Conservation (phyloP, 2,113 vertebrate genomes). For the Chloebia gouldiae region DNA sequence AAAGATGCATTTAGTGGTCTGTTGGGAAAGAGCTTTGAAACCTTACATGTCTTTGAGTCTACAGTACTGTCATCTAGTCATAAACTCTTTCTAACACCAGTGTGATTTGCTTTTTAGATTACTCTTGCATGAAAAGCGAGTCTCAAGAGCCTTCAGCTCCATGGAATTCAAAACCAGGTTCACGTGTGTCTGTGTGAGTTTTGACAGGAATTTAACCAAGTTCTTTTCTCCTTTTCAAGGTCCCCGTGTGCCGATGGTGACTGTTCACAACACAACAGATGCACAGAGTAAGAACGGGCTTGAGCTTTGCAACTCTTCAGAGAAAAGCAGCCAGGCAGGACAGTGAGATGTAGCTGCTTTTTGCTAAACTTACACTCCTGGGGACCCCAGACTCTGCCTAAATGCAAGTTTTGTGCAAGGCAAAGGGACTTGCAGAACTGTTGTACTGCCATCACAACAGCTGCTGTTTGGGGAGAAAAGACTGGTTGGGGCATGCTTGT, state of each 20-base stretch:
- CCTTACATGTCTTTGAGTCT: not conserved
- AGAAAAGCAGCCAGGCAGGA: not conserved
- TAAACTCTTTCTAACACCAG: conserved; percentile 20
- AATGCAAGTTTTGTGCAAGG: not conserved
- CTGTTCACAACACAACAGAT: conserved; percentile 82
- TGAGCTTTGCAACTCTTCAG: not conserved
- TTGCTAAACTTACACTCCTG: not conserved
- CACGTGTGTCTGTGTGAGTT: not conserved
- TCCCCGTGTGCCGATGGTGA: conserved; percentile 84
- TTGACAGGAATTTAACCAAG: not conserved
- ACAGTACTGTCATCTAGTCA: conserved; percentile 37
- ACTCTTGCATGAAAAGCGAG: not conserved
- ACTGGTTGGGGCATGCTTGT: not conserved
- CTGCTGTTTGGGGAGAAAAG: not conserved
- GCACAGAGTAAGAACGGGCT: conserved; percentile 81
- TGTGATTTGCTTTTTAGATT: conserved; percentile 35
- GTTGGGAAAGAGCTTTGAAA: not conserved
- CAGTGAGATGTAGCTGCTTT: not conserved
- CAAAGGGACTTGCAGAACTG: not conserved
- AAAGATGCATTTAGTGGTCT: not conserved
- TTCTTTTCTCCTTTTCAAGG: conserved; percentile 71
- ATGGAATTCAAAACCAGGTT: not conserved
- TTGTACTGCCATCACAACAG: not conserved
- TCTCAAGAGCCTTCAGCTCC: not conserved
- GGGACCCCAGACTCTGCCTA: not conserved